Conservation (phyloP, 1,140 invertebrate genomes). For the Drosophila subobscura region DNA sequence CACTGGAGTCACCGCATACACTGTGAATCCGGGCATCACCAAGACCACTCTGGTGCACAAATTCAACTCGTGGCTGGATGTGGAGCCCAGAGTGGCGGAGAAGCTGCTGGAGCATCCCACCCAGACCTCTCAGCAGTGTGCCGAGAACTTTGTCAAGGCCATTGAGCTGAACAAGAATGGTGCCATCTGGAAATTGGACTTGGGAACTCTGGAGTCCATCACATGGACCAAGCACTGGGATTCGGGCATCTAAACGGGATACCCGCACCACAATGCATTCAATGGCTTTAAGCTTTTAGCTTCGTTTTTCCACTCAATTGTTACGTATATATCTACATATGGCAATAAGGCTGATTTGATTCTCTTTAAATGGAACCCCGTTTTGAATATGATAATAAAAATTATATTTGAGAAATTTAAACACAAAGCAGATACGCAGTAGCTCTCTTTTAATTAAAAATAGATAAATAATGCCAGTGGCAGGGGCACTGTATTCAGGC, state of each 20-base stretch:
- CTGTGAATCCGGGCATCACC: conserved; percentile 72
- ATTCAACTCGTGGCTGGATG: conserved; percentile 75
- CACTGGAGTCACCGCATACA: conserved; percentile 67
- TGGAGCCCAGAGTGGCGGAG: conserved; percentile 66
- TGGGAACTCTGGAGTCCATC: conserved; percentile 58
- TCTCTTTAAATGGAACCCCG: conserved; percentile 19
- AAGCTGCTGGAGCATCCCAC: conserved; percentile 60
- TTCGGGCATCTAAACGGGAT: conserved; percentile 56
- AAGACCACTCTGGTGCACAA: conserved; percentile 62
- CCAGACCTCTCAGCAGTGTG: conserved; percentile 51
- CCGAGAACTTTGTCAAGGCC: conserved; percentile 74
- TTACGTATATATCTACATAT: conserved; percentile 28
- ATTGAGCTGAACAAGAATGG: conserved; percentile 74
- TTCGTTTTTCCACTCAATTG: conserved; percentile 17
- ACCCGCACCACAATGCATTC: neutral
- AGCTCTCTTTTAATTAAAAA: conserved; percentile 57
- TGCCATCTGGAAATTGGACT: conserved; percentile 71
- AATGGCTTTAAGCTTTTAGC: conserved; percentile 28
- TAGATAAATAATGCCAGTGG: conserved; percentile 21
- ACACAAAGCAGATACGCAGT: conserved; percentile 37
- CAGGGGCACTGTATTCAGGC: neutral
- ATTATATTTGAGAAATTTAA: conserved; percentile 37
- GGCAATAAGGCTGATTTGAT: conserved; percentile 46
- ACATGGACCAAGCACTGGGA: conserved; percentile 71
- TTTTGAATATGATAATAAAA: conserved; percentile 35